Evolutionary conservation across 2,888 invertebrate species (phyloP).

Genomic region (Spisula solida): DNA sequence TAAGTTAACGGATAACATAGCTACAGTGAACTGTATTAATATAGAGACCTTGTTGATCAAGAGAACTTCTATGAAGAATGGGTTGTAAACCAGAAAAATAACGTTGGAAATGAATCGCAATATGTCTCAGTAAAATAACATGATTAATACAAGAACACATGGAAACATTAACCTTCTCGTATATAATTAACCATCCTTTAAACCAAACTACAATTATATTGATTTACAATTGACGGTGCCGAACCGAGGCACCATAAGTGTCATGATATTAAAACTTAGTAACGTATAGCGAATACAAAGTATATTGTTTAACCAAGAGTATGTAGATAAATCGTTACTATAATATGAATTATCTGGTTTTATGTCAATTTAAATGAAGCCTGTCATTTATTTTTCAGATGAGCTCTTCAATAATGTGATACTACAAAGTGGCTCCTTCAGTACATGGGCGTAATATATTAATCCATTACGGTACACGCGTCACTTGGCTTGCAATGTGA

Average conservation of each 20-base stretch:
- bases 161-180: neutral
- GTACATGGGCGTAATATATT: constrained; percentile 84
- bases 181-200: neutral
- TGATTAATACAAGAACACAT: neutral
- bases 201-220: neutral
- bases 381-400: constrained; percentile 44
- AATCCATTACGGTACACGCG: constrained; percentile 83
- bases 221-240: neutral
- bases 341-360: neutral
- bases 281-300: neutral
- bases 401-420: constrained; percentile 92
- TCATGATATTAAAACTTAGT: neutral
- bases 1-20: no score
- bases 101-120: no score
- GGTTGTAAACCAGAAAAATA: no score
- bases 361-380: neutral
- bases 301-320: neutral
- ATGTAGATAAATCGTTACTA: no score
- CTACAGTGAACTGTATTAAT: no score
- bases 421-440: constrained; percentile 94
- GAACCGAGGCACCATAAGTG: neutral
- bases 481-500: constrained; percentile 82
- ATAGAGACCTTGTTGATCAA: no score
- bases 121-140: no score
- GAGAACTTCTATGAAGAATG: no score